Evolutionary conservation across 2,888 invertebrate genomes (phyloP).

Genomic region (Cactoblastis cactorum): DNA sequence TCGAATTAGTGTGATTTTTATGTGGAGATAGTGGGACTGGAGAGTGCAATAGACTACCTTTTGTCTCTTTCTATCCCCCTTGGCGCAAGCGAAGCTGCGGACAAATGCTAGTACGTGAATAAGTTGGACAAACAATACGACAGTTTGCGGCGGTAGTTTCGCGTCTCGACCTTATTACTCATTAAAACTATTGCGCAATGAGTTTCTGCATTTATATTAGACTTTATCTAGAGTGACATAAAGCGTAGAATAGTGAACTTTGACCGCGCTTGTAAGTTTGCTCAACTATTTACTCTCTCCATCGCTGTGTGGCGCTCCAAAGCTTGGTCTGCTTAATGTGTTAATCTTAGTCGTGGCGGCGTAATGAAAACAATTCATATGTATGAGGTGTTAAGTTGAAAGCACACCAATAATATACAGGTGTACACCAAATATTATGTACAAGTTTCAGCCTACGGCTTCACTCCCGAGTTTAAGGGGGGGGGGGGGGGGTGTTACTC

Average conservation of each 20-base stretch:
- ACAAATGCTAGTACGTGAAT: no score
- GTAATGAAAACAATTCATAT: conserved; percentile 32
- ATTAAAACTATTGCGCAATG: conserved; percentile 21
- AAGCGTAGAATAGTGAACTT: conserved; percentile 5
- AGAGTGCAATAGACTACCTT: no score
- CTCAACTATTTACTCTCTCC: conserved; percentile 8
- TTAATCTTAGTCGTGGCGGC: conserved; percentile 38
- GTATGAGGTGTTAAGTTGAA: conserved; percentile 5
- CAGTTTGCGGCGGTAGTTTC: conserved; percentile 15
- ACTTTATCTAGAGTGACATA: conserved; percentile 4
- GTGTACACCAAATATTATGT: no score
- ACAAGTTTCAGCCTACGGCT: no score
- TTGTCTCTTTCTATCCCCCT: no score
- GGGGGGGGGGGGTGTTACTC: no score
- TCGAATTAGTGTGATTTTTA: no score
- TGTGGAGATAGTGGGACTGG: no score
- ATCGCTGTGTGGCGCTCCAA: conserved; percentile 20
- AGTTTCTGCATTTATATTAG: conserved; percentile 3
- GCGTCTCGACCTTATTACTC: conserved; percentile 20
- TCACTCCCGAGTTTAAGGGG: no score
- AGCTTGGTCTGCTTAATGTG: conserved; percentile 39
- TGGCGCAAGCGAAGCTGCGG: no score
- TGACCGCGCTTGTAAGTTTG: background rate
- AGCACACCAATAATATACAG: background rate
- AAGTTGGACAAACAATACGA: conserved; percentile 16